Evolutionary conservation across 2,888 invertebrate genomes (phyloP), one percentile per base, ranked within the genome.

Genomic region (Neoaliturus tenellus): DNA sequence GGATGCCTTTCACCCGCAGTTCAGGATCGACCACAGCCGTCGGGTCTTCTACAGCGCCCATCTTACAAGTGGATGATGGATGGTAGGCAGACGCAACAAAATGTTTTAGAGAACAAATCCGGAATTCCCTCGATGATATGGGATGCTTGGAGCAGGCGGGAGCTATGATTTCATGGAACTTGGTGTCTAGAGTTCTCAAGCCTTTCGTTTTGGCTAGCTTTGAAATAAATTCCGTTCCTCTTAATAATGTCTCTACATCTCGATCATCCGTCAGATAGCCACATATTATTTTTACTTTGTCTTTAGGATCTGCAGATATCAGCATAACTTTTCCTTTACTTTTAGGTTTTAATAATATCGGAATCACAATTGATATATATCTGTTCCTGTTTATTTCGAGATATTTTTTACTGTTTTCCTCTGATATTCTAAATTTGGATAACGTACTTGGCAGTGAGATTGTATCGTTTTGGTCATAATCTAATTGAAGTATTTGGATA

Each of bases 51-150:
- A 35, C 44, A 23, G 82, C 71, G 0, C 94, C 95, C 95, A 96
- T 96, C 89, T 93, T 94, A 75, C 93, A 93, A 0, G 94, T 95
- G 71, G 95, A 94, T 0, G 93, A 93, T 0, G 94, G 94, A 89
- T 96, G 95, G 89, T 94, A 95, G 33, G 93, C 89, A 0, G 93
- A 92, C 0, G 91, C 90, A 6, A 91, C 91, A 89, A 93, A 91
- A 85, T 92, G 91, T 20, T 91, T 90, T 6, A 93, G 91, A 51
- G 93, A 91, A 88, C 94, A 94, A 85, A 90, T 90, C 92, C 93
- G 93, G 88, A 93, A 94, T 0, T 25, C 14, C n/a, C 31, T 69
- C n/a, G 75, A 80, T 58, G 86, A 85, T 2, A 83, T 35, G 0
- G 83, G 83, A 5, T 81, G 25, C 0, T 84, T 80, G 25, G 85